Conservation (phyloP, 2,113 vertebrate genomes). For the Spermophilus dauricus region DNA sequence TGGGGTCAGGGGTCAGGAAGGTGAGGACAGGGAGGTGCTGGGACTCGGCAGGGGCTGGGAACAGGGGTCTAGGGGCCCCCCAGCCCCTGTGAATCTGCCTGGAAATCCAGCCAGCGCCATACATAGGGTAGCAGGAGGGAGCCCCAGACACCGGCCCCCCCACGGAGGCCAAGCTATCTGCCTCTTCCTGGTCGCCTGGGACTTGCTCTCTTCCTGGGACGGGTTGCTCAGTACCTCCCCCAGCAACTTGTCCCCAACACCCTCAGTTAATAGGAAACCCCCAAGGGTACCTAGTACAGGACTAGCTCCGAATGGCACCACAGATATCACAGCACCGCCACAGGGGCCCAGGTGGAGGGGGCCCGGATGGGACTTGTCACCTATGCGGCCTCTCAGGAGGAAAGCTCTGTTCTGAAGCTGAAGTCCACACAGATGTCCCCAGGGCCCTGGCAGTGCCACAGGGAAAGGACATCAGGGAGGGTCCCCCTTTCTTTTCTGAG, state of each 20-base stretch:
- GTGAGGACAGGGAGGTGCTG: slow-evolving; percentile 81
- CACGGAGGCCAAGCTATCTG: rapidly evolving
- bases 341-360: no score
- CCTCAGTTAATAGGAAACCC: background rate
- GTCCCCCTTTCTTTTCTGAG: background rate
- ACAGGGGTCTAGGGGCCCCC: background rate
- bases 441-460: background rate
- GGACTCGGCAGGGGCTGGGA: background rate
- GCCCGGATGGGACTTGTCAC: no score
- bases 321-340: rapidly evolving
- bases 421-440: no score
- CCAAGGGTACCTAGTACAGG: background rate
- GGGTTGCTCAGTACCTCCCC: rapidly evolving
- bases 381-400: rapidly evolving
- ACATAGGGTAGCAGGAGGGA: background rate
- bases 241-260: background rate
- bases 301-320: background rate
- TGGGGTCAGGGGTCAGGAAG: slow-evolving; percentile 81
- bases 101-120: background rate
- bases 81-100: background rate
- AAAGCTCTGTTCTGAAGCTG: background rate
- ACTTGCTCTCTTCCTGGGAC: background rate
- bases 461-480: background rate
- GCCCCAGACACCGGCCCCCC: background rate
- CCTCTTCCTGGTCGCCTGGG: rapidly evolving